These are phyloP conservation scores for Andrena chrysosceles DNA, from an alignment of 2,888 invertebrate genomes.

Conservation along the genomic window DNA sequence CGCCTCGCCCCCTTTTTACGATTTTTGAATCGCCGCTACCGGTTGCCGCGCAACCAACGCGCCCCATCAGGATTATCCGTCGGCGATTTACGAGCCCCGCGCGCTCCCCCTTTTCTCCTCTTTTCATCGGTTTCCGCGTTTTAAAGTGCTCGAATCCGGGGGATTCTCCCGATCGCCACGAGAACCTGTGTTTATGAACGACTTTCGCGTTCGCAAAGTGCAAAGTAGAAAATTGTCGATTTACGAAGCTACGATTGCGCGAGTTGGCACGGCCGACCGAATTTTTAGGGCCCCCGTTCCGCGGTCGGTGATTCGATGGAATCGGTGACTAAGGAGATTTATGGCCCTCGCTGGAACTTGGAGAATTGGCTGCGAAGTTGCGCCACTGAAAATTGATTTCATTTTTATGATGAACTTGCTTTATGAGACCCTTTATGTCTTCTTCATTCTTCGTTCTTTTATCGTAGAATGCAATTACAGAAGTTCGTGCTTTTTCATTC, in stretches of 20 bases:
- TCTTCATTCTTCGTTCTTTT: not conserved
- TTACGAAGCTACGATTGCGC: constrained; percentile 8
- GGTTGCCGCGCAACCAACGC: constrained; percentile 64
- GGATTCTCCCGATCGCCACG: constrained; percentile 38
- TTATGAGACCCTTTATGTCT: not conserved
- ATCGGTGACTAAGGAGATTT: constrained; percentile 2
- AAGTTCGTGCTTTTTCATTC: not conserved
- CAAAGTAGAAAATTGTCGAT: constrained; percentile 39
- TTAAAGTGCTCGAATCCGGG: constrained; percentile 43
- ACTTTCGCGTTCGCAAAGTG: constrained; percentile 12
- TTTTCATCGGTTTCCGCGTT: constrained; percentile 62
- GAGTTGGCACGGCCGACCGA: not conserved
- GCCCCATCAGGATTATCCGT: constrained; percentile 68
- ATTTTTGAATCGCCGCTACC: constrained; percentile 69
- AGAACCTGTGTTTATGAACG: constrained; percentile 41
- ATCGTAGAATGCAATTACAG: not conserved
- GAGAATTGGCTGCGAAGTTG: not conserved
- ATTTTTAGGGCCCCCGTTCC: not conserved
- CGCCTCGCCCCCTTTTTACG: constrained; percentile 57
- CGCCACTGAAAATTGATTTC: constrained; percentile 1
- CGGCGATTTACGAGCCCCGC: constrained; percentile 66
- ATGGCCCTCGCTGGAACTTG: not conserved
- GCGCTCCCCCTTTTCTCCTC: constrained; percentile 23
- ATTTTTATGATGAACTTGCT: constrained; percentile 8
- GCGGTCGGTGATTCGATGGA: not conserved